Percentiles rank a stretch among this genome's conserved stretches.
Evolutionary conservation across 2,113 vertebrate species (phyloP).

Genomic region (Sebastes fasciatus): DNA sequence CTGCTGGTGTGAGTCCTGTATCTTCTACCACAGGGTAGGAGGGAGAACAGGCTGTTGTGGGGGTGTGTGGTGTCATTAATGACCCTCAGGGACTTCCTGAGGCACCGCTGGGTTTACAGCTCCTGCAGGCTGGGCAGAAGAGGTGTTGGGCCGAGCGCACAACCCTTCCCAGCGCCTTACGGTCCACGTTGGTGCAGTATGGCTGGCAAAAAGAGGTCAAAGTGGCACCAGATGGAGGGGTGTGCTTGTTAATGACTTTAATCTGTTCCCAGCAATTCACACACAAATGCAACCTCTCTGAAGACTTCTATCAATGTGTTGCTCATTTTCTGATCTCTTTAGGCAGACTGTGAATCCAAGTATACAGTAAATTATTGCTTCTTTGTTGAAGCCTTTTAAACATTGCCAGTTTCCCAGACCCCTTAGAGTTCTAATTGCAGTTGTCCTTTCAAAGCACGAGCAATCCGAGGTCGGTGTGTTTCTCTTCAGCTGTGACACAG

Average conservation of each 20-base stretch:
- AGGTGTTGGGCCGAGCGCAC: too few species aligned
- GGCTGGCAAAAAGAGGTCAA: not conserved
- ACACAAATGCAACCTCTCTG: not conserved
- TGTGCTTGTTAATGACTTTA: not conserved
- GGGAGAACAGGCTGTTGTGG: too few species aligned
- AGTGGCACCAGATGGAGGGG: not conserved
- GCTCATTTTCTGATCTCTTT: not conserved
- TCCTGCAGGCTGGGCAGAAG: too few species aligned
- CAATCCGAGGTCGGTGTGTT: not conserved
- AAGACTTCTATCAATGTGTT: not conserved
- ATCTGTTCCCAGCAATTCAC: not conserved
- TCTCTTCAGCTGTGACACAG: slow-evolving; percentile 29
- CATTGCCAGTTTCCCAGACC: not conserved
- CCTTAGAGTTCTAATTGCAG: not conserved
- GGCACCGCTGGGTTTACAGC: too few species aligned
- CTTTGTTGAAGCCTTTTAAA: not conserved
- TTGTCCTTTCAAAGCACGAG: slow-evolving; percentile 14
- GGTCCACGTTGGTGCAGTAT: too few species aligned
- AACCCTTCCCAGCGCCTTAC: too few species aligned
- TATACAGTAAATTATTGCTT: too few species aligned
- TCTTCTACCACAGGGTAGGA: too few species aligned
- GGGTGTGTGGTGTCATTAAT: too few species aligned
- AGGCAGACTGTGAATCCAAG: slow-evolving; percentile 6
- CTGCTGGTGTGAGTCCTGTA: too few species aligned
- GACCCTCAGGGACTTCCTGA: too few species aligned